Conservation (phyloP, 2,113 vertebrate genomes). For the Alexandromys fortis region DNA sequence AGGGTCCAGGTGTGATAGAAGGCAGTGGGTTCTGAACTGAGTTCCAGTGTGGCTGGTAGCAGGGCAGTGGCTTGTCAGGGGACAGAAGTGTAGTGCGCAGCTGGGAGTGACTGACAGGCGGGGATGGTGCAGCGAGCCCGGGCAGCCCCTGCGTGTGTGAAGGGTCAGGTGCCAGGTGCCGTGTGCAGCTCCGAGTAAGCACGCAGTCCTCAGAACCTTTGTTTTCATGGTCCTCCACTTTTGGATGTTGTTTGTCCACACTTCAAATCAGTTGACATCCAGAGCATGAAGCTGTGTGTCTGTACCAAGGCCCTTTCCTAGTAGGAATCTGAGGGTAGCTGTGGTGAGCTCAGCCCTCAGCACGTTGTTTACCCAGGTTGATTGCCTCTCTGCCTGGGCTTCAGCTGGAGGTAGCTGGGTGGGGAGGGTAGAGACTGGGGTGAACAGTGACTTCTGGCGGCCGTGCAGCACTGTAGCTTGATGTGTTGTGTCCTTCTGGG, state of each 20-base stretch:
- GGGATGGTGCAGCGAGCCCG: not conserved
- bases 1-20: no score
- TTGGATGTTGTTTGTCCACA: not conserved
- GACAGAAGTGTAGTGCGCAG: no score
- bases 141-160: not conserved
- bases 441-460: not conserved
- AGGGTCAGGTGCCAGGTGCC: not conserved
- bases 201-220: accelerated
- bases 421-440: not conserved
- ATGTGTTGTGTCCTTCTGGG: not conserved
- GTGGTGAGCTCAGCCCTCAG: no score
- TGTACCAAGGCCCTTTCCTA: not conserved
- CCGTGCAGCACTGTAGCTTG: not conserved
- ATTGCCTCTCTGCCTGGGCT: not conserved
- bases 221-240: no score
- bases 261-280: no score
- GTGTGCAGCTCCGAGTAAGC: no score
- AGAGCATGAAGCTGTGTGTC: not conserved
- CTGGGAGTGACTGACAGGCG: not conserved
- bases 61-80: not conserved
- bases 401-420: not conserved
- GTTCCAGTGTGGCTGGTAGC: no score
- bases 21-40: not conserved
- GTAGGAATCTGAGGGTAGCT: not conserved
- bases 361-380: no score